A percentile compares a stretch with the other conserved stretches of the same genome.
Conservation (phyloP, 1,140 invertebrate species). For the Tetranychus urticae region DNA sequence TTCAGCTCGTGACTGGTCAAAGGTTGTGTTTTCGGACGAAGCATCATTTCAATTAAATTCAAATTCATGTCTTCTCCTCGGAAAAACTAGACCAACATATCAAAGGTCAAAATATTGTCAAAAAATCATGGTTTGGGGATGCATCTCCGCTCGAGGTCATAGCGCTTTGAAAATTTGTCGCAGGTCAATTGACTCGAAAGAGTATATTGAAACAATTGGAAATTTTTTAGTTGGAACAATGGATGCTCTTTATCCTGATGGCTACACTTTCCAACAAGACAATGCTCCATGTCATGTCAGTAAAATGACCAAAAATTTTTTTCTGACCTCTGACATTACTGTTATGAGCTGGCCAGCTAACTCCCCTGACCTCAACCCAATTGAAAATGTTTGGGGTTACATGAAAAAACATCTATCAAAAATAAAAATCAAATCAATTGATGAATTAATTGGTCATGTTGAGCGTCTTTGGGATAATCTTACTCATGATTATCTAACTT, state of each 20-base stretch:
- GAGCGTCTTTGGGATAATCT: not conserved
- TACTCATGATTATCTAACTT: not conserved
- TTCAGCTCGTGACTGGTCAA: not conserved
- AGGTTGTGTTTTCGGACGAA: not conserved
- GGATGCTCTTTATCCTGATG: slow-evolving; percentile 2
- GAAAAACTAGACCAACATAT: not conserved
- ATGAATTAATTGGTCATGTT: not conserved
- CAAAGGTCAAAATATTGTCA: not conserved
- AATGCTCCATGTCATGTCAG: slow-evolving; percentile 1
- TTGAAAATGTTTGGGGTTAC: too few species aligned
- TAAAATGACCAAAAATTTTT: not conserved
- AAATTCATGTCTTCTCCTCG: not conserved
- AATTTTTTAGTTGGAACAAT: not conserved
- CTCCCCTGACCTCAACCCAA: slow-evolving; percentile 5
- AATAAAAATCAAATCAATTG: not conserved
- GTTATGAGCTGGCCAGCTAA: slow-evolving; percentile 3
- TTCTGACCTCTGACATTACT: not conserved
- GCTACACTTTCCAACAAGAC: slow-evolving; percentile 4
- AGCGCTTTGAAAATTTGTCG: not conserved
- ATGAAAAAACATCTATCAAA: not conserved
- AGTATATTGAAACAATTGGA: not conserved
- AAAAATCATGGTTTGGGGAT: not conserved
- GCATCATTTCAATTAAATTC: not conserved
- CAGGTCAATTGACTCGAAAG: not conserved
- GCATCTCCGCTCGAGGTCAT: not conserved